phyloP scores from a whole-genome alignment of 2,113 vertebrate genomes.

The Chiloscyllium plagiosum region DNA sequence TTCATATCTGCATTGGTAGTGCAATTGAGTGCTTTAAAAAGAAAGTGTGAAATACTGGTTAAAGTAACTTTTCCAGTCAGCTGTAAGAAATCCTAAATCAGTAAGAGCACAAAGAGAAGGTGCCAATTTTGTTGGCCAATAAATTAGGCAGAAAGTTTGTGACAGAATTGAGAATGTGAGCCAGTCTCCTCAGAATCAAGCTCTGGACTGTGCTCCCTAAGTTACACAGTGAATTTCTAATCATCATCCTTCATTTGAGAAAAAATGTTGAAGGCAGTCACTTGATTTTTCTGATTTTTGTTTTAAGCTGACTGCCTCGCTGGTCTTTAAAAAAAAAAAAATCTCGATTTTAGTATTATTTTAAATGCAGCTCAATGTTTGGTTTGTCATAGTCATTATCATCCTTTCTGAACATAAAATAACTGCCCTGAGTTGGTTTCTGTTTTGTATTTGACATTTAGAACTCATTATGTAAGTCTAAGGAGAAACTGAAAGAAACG shows the following conservation, averaged over 20 bases:
- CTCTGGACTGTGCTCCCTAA: not conserved
- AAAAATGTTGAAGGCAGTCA: not conserved
- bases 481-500: not conserved
- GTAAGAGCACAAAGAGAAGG: not conserved
- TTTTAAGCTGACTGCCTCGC: not conserved
- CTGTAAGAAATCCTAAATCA: not conserved
- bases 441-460: conserved; percentile 38
- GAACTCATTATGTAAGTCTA: not conserved
- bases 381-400: not conserved
- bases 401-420: conserved; percentile 45
- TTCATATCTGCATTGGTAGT: not conserved
- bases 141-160: not conserved
- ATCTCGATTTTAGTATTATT: not conserved
- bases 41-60: not conserved
- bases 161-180: not conserved
- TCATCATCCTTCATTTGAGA: not conserved
- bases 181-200: not conserved
- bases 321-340: not conserved
- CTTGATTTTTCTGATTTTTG: not conserved
- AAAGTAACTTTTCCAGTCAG: not conserved
- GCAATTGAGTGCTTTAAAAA: not conserved
- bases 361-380: not conserved
- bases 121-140: conserved; percentile 9
- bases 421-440: conserved; percentile 50
- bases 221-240: not conserved